Evolutionary conservation across 2,888 invertebrate genomes (phyloP).

Genomic region (Taphrorychus bicolor): DNA sequence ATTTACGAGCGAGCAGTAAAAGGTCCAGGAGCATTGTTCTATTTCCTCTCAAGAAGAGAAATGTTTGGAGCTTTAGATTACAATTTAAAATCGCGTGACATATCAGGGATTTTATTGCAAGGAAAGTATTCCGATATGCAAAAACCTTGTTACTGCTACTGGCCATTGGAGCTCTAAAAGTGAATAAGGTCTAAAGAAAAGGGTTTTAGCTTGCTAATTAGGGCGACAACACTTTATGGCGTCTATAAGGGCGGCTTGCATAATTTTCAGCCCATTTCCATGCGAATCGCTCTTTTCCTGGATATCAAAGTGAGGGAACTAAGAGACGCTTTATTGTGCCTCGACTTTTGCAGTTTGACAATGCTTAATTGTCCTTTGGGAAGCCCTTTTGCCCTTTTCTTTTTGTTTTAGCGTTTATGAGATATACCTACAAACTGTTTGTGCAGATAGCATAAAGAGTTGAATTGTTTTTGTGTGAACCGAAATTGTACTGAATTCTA

Average conservation of each 20-base stretch:
- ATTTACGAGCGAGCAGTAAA: not conserved
- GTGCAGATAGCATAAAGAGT: too few species aligned
- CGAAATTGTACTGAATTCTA: too few species aligned
- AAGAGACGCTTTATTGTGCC: not conserved
- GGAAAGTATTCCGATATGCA: too few species aligned
- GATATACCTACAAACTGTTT: not conserved
- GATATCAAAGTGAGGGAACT: not conserved
- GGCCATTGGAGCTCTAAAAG: not conserved
- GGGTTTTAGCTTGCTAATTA: not conserved
- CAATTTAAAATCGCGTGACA: not conserved
- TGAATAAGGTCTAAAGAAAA: not conserved
- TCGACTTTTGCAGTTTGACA: not conserved
- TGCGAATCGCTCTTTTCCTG: not conserved
- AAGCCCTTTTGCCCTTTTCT: not conserved
- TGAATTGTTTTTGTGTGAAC: too few species aligned
- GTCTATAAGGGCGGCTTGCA: slow-evolving; percentile 1
- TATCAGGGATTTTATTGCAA: too few species aligned
- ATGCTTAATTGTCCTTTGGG: not conserved
- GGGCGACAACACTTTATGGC: not conserved
- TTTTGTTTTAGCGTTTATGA: not conserved
- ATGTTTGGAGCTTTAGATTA: not conserved
- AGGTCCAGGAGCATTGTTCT: not conserved
- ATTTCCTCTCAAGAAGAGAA: not conserved
- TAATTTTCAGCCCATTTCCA: slow-evolving; percentile 13
- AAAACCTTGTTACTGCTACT: not conserved